Base-by-base conservation (phyloP, 2,888 invertebrate genomes). In the Allygus modestus region DNA sequence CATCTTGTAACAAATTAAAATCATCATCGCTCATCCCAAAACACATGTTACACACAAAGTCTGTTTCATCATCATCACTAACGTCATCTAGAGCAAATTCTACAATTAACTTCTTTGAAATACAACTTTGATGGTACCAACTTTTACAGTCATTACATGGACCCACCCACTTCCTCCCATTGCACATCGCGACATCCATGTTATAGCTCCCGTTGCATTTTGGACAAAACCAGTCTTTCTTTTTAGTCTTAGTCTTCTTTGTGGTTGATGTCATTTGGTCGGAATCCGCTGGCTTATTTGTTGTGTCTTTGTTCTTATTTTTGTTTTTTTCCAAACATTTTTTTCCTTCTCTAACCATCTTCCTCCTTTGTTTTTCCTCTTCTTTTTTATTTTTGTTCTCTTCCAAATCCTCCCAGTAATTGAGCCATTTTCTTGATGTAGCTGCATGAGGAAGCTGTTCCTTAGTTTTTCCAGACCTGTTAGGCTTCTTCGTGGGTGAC, bases 391-490 rank as follows among this genome's bases (percentile, higher is more conserved):
- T 71, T 71, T 26, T 31, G 0, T 71, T 31, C 9, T 28, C 79
- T 1, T 79, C 28, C 1, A 79, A 11, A 20, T 11, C 79, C 51
- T 79, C 79, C 79, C 79, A 46, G 51, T 79, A 79, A 20, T 20
- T 79, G 28, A 79, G 79, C 46, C 79, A 79, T 51, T 79, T 79
- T 20, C 9, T 26, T 51, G 43, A 79, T 28, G 71, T 79, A 46
- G 51, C 79, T 79, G 79, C 46, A 79, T 79, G 79, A 46, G 79
- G 79, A 43, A 79, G 51, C 51, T 20, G 79, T 51, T 79, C 79
- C 79, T 51, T 79, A 46, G 46, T 43, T 43, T 77, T 77, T 77
- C 77, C 77, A 77, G 43, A 28, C 46, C 79, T 79, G 31, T 79
- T 46, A 51, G 51, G 51, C 51, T 51, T 51, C n/a, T 79, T 79